Evolutionary conservation across 2,113 vertebrate genomes (phyloP), one percentile per base, ranked within the genome.

Genomic region (Petrocephalus microphthalmus): DNA sequence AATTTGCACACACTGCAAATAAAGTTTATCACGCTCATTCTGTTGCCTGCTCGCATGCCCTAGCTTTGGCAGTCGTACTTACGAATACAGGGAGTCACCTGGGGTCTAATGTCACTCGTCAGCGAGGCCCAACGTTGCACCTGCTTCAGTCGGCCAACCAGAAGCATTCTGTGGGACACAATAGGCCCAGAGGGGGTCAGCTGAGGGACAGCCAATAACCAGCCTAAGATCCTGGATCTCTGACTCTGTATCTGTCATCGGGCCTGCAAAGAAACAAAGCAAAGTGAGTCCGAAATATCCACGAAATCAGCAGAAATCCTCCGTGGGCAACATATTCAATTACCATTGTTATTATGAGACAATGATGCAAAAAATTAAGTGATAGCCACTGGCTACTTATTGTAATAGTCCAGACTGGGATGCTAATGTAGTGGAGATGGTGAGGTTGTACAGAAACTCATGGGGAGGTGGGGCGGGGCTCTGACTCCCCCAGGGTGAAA

Each of bases 331-430:
- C 91, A 92, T 92, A 93, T 94, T 94, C 94, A 95, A 94, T 95
- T 95, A 95, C 93, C 91, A 92, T 92, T 94, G 93, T 94, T 95
- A 94, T 94, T 94, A 93, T 93, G 92, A 93, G 92, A 92, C 94
- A 94, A 94, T 94, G 94, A 94, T 95, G 94, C 45, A 93, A 94
- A 92, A 93, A 95, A 95, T 95, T 93, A 95, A 94, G 92, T 93
- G 92, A 90, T 92, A 92, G 92, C 91, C 94, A 91, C 91, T 25
- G 84, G 92, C 92, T 93, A 90, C 93, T 91, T 91, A 91, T 92
- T 89, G 91, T 91, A 89, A 91, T 89, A 88, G 91, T 85, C 88
- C 89, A 89, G 89, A 88, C 92, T 90, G 90, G 92, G 94, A 95
- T 94, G 92, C 93, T 93, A 94, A 94, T 94, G 93, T 91, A 88